Evolutionary conservation across 2,888 invertebrate genomes (phyloP).

Genomic region (Alviniconcha strummeri): DNA sequence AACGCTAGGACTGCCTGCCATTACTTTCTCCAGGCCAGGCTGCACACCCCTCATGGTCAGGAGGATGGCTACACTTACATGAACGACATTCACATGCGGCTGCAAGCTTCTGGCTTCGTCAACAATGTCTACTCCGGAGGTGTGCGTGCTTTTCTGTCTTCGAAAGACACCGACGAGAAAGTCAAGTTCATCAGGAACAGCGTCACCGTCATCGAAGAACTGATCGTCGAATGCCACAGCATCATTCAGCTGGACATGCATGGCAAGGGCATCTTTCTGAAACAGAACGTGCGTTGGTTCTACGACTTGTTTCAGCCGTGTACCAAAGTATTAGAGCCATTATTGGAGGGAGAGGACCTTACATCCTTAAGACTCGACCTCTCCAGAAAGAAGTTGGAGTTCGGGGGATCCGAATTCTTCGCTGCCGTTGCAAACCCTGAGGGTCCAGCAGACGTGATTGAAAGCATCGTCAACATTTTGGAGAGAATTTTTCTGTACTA

Average conservation of each 20-base stretch:
- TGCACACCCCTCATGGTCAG: conserved; percentile 42
- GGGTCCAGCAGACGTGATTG: conserved; percentile 31
- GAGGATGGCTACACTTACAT: conserved; percentile 43
- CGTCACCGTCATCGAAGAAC: conserved; percentile 42
- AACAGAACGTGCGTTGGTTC: conserved; percentile 40
- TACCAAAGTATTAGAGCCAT: conserved; percentile 6
- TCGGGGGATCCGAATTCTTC: conserved; percentile 29
- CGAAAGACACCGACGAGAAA: not conserved
- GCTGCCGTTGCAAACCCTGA: conserved; percentile 21
- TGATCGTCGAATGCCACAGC: conserved; percentile 50
- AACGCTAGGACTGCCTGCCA: conserved; percentile 44
- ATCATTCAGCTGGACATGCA: conserved; percentile 36
- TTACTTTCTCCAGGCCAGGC: conserved; percentile 43
- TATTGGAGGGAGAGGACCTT: conserved; percentile 30
- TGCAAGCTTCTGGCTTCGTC: conserved; percentile 46
- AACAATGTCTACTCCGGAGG: not conserved
- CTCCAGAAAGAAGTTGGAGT: conserved; percentile 46
- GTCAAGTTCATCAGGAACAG: conserved; percentile 42
- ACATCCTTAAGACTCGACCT: conserved; percentile 39
- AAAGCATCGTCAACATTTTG: conserved; percentile 40
- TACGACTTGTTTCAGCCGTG: conserved; percentile 42
- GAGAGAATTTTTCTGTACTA: conserved; percentile 45
- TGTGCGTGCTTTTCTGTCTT: not conserved
- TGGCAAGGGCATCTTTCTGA: conserved; percentile 27
- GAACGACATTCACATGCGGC: conserved; percentile 47